Percentiles rank a stretch among this genome's conserved stretches.
Conservation (phyloP, 2,888 invertebrate species). For the Liposcelis brunnea region DNA sequence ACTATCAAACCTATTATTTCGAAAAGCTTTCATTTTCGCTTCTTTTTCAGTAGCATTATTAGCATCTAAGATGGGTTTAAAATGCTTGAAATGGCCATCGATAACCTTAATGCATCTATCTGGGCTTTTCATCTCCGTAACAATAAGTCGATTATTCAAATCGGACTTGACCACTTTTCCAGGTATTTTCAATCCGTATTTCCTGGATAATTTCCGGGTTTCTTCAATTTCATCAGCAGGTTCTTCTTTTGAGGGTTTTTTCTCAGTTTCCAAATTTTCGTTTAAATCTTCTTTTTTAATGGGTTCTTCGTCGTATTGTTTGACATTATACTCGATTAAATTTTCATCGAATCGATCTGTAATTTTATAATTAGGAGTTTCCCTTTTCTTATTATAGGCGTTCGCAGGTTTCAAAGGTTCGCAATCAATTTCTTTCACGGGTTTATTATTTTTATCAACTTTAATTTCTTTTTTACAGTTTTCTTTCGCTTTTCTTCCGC, state of each 20-base stretch:
- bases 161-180: constrained; percentile 12
- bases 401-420: constrained; percentile 13
- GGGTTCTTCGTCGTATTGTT: not conserved
- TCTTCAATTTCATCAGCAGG: constrained; percentile 28
- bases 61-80: too few species aligned
- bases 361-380: constrained; percentile 11
- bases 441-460: constrained; percentile 11
- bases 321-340: constrained; percentile 17
- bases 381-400: not conserved
- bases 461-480: constrained; percentile 4
- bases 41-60: constrained; percentile 8
- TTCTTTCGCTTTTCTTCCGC: constrained; percentile 18
- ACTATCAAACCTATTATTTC: constrained; percentile 27
- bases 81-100: not conserved
- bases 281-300: constrained; percentile 25
- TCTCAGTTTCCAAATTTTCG: constrained; percentile 30
- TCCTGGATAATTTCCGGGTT: constrained; percentile 27
- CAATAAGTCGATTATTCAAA: constrained; percentile 10
- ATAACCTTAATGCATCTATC: constrained; percentile 28
- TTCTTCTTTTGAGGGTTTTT: constrained; percentile 26
- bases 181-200: constrained; percentile 25
- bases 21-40: constrained; percentile 19
- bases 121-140: constrained; percentile 17
- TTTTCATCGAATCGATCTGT: constrained; percentile 15
- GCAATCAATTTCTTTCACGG: constrained; percentile 14